These are phyloP conservation scores for Sphaerodactylus townsendi DNA, from an alignment of 2,113 vertebrate genomes.

Conservation along the genomic window DNA sequence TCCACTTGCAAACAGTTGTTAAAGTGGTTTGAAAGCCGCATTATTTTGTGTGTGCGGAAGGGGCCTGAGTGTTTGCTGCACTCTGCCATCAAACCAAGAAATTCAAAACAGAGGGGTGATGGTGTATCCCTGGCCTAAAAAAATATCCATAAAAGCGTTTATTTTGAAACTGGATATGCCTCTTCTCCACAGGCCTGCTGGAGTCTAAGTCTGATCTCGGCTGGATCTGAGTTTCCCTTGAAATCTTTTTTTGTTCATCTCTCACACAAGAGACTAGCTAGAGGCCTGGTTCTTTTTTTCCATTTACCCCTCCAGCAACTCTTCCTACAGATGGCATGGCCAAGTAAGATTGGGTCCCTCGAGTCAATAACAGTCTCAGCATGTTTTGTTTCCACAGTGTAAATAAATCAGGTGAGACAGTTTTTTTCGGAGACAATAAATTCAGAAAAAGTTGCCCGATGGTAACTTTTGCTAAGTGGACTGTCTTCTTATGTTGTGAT, in stretches of 20 bases:
- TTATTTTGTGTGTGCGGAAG: too few species aligned
- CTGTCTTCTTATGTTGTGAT: slow-evolving; percentile 4
- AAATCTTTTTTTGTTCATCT: neutral
- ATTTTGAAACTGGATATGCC: neutral
- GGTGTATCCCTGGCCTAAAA: too few species aligned
- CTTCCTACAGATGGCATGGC: neutral
- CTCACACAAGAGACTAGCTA: neutral
- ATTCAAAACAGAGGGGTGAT: too few species aligned
- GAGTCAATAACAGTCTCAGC: neutral
- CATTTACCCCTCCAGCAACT: neutral
- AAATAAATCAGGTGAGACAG: neutral
- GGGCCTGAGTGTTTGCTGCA: too few species aligned
- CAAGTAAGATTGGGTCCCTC: neutral
- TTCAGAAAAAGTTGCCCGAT: neutral
- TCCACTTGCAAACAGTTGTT: too few species aligned
- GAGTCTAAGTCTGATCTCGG: neutral
- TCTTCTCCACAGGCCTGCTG: neutral
- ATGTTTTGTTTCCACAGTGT: neutral
- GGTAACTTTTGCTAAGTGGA: rapidly evolving
- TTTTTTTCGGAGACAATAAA: neutral
- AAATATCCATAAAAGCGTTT: too few species aligned
- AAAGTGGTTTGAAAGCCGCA: too few species aligned
- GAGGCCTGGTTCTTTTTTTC: neutral
- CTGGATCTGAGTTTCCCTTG: neutral
- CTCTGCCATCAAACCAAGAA: too few species aligned